Conservation (phyloP, 2,797 vertebrate genomes). For the Gymnoscopelus microlampas region DNA sequence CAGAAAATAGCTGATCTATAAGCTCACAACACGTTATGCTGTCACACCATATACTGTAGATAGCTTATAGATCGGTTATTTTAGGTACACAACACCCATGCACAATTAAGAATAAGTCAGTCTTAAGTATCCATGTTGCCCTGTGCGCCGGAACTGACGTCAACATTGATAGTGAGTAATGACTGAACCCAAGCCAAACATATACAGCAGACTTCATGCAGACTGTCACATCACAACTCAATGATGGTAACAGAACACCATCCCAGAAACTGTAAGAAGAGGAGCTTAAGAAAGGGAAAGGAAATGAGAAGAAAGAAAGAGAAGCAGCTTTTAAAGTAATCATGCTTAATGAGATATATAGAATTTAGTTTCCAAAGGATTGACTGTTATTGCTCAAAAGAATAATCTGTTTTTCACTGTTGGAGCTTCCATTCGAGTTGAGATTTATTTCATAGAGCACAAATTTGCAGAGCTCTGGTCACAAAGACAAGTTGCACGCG, state of each 20-base stretch:
- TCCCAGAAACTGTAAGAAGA: background rate
- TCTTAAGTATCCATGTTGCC: background rate
- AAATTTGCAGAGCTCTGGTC: background rate
- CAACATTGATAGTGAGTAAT: background rate
- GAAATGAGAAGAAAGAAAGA: background rate
- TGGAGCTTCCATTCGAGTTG: conserved; percentile 33
- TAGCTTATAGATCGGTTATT: no score
- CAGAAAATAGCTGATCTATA: no score
- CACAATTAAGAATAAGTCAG: no score
- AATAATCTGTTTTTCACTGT: conserved; percentile 52
- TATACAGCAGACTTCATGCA: conserved; percentile 4
- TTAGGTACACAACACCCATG: no score
- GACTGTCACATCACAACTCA: background rate
- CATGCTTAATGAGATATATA: conserved; percentile 38
- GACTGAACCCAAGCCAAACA: background rate
- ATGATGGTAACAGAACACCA: background rate
- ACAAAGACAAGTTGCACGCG: no score
- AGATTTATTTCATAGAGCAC: conserved; percentile 36
- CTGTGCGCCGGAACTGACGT: conserved; percentile 6
- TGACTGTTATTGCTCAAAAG: conserved; percentile 33
- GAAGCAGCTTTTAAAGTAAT: conserved; percentile 27
- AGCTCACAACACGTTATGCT: no score
- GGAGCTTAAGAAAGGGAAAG: background rate
- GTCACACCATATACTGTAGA: no score
- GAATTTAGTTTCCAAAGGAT: conserved; percentile 26